phyloP scores from a whole-genome alignment of 2,888 invertebrate genomes.

The Osmoderma eremita region DNA sequence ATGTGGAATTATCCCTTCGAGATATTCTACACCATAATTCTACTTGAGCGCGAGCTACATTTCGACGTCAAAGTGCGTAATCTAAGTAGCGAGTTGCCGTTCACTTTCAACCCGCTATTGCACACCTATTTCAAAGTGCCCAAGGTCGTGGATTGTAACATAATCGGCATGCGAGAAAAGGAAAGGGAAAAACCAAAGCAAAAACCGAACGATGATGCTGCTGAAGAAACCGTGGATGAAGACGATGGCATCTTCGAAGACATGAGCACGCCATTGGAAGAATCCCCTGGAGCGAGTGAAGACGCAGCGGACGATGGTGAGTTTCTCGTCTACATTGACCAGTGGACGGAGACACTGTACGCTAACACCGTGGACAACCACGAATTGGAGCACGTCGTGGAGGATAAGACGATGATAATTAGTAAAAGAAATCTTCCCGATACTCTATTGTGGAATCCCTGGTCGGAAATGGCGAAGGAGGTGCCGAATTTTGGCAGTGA shows the following conservation, averaged over 20 bases:
- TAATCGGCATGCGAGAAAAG: constrained; percentile 31
- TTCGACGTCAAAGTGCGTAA: constrained; percentile 36
- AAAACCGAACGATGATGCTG: constrained; percentile 9
- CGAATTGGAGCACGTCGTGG: constrained; percentile 26
- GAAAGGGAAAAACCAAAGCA: background rate
- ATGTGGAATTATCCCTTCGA: constrained; percentile 48
- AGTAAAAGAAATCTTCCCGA: constrained; percentile 38
- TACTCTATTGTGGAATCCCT: constrained; percentile 43
- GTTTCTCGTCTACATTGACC: background rate
- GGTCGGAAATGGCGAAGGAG: constrained; percentile 11
- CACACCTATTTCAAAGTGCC: constrained; percentile 39
- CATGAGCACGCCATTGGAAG: too few species aligned
- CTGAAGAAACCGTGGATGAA: background rate
- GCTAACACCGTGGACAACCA: constrained; percentile 20
- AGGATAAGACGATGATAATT: constrained; percentile 29
- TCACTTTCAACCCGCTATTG: constrained; percentile 29
- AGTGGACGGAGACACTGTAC: constrained; percentile 28
- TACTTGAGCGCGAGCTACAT: constrained; percentile 42
- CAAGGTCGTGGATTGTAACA: constrained; percentile 29
- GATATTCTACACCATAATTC: constrained; percentile 43
- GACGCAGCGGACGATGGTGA: too few species aligned
- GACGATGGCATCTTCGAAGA: background rate
- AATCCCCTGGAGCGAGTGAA: background rate
- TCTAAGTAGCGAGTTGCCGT: constrained; percentile 6
- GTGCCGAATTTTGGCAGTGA: constrained; percentile 26